Base-by-base conservation (phyloP, 2,888 invertebrate species). In the Nasonovia ribisnigri region DNA sequence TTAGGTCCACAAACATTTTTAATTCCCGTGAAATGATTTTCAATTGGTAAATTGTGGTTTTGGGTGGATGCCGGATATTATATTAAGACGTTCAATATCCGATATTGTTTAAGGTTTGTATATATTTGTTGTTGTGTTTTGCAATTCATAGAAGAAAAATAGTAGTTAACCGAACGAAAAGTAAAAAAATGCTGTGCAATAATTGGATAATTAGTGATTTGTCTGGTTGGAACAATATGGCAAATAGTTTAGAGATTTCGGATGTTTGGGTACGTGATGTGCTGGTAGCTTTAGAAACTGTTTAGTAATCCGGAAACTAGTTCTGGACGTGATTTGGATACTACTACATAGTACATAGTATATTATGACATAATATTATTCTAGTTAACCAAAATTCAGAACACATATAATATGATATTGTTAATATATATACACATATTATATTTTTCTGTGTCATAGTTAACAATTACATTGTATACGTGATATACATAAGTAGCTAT, bases 251-350 rank as follows among this genome's bases (percentile, higher is more conserved):
- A 51, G 90, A 42, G 11, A 42, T 48, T 77, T 90, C 48, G 36
- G 26, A 90, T n/a, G 26, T 51, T 77, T 42, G 54, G 36, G 36
- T 54, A 84, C 90, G 42, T 84, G 84, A 54, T 26, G 26, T 46
- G 36, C 24, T 26, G 4, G 48, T n/a, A 42, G 4, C 24, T n/a
- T 90, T 51, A 42, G 13, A 42, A 77, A 36, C 36, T 36, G 26
- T 42, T 51, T 84, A 84, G 36, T 26, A 51, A 51, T 84, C 90
- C 42, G 51, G 42, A 91, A 89, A 43, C 88, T 57, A 57, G 26
- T 84, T 42, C 77, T 77, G 36, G 20, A 91, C 84, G 84, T 42
- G 29, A 48, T 77, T 8, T 36, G 26, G 36, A 51, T 51, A 16
- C 29, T 42, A 26, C 26, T n/a, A 36, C 24, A 51, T 26, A 46